Evolutionary conservation across 2,113 vertebrate species (phyloP).

Genomic region (Poeciliopsis turrubarensis): DNA sequence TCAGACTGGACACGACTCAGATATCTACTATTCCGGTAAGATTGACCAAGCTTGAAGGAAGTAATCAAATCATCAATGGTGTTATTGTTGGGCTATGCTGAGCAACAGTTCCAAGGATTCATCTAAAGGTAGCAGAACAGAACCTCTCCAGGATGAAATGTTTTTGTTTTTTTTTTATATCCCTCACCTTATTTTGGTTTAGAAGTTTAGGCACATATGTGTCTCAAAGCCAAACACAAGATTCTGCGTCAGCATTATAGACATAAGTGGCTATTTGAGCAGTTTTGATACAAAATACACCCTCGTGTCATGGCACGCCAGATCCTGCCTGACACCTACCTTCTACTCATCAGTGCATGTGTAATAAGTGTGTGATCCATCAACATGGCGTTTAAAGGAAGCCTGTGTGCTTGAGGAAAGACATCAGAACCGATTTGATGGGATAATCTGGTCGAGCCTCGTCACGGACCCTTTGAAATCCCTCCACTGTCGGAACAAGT

Average conservation of each 20-base stretch:
- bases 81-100: no score
- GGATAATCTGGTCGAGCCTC: slow-evolving; percentile 17
- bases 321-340: slow-evolving; percentile 37
- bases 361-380: neutral
- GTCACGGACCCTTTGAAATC: slow-evolving; percentile 4
- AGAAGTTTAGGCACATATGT: no score
- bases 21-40: no score
- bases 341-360: slow-evolving; percentile 14
- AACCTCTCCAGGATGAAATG: no score
- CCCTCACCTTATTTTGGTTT: no score
- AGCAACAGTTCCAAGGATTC: no score
- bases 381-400: slow-evolving; percentile 11
- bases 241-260: neutral
- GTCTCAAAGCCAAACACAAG: no score
- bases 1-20: no score
- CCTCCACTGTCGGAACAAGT: slow-evolving; percentile 18
- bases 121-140: no score
- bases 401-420: slow-evolving; percentile 24
- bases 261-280: neutral
- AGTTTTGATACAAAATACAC: slow-evolving; percentile 12
- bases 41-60: no score
- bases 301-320: slow-evolving; percentile 21
- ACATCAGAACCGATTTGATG: slow-evolving; percentile 19
- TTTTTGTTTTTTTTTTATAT: no score
- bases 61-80: no score